These are phyloP conservation scores for Erannis defoliaria DNA, from an alignment of 2,888 invertebrate genomes.

Conservation along the genomic window DNA sequence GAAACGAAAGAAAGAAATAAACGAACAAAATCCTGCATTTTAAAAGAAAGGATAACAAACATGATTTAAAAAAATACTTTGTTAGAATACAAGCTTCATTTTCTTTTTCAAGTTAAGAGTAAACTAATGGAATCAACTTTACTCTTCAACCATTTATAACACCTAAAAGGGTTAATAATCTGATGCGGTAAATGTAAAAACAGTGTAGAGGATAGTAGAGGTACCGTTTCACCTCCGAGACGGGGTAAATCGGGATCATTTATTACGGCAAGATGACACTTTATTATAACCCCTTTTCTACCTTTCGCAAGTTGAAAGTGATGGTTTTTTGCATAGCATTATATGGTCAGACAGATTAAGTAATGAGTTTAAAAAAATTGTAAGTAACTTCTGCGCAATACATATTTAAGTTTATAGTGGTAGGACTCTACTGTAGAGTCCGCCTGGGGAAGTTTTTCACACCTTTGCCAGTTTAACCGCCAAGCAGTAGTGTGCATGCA, in stretches of 20 bases:
- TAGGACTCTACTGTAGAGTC: too few species aligned
- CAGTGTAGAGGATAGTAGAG: slow-evolving; percentile 58
- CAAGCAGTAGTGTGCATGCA: too few species aligned
- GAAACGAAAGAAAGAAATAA: too few species aligned
- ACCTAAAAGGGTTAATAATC: slow-evolving; percentile 63
- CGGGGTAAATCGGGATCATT: slow-evolving; percentile 70
- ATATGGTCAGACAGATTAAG: slow-evolving; percentile 30
- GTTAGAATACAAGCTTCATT: not conserved
- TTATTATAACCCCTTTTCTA: slow-evolving; percentile 64
- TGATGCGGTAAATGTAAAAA: slow-evolving; percentile 73
- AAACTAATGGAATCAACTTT: slow-evolving; percentile 49
- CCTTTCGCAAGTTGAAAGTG: slow-evolving; percentile 35
- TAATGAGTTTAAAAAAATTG: not conserved
- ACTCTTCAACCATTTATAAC: slow-evolving; percentile 49
- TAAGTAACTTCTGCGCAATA: too few species aligned
- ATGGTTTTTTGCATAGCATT: slow-evolving; percentile 42
- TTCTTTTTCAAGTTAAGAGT: slow-evolving; percentile 26
- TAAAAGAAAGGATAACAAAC: too few species aligned
- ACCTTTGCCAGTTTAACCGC: too few species aligned
- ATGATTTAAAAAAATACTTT: too few species aligned
- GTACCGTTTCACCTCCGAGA: slow-evolving; percentile 52
- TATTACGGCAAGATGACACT: slow-evolving; percentile 84
- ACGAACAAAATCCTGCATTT: too few species aligned
- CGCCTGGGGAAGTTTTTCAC: too few species aligned
- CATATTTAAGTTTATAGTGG: too few species aligned